These are phyloP conservation scores for Latrodectus elegans DNA, from an alignment of 2,888 invertebrate genomes.

Conservation along the genomic window DNA sequence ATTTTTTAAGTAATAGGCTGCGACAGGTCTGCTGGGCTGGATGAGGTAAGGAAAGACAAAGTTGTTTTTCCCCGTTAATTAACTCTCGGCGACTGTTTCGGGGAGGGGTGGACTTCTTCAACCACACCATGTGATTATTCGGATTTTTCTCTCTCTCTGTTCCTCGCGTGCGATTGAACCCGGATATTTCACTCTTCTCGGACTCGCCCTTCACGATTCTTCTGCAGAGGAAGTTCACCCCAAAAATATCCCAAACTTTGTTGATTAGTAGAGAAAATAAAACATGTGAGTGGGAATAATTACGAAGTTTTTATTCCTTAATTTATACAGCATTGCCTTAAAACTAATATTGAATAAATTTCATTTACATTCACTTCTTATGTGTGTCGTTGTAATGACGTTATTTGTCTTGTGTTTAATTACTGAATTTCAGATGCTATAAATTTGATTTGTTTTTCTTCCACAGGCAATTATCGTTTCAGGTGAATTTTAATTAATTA, in stretches of 20 bases:
- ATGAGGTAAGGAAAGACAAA: constrained; percentile 17
- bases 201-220: constrained; percentile 41
- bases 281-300: background rate
- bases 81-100: constrained; percentile 33
- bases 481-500: too few relatives aligned
- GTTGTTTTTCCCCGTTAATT: constrained; percentile 40
- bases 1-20: too few relatives aligned
- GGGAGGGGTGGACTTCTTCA: constrained; percentile 29
- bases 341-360: too few relatives aligned
- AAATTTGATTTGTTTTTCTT: too few relatives aligned
- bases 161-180: constrained; percentile 32
- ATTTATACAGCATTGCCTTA: too few relatives aligned
- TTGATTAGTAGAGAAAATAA: background rate
- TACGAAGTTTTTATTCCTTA: too few relatives aligned
- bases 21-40: background rate
- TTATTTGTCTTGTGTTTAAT: too few relatives aligned
- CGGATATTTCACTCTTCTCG: constrained; percentile 49
- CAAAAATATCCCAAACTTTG: constrained; percentile 4
- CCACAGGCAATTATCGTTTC: too few relatives aligned
- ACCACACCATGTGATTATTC: constrained; percentile 33
- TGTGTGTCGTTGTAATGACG: too few relatives aligned
- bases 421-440: too few relatives aligned
- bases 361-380: too few relatives aligned
- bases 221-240: background rate
- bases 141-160: constrained; percentile 12